These are phyloP conservation scores for Drosophila bocqueti DNA, from an alignment of 1,140 invertebrate genomes.

Conservation along the genomic window DNA sequence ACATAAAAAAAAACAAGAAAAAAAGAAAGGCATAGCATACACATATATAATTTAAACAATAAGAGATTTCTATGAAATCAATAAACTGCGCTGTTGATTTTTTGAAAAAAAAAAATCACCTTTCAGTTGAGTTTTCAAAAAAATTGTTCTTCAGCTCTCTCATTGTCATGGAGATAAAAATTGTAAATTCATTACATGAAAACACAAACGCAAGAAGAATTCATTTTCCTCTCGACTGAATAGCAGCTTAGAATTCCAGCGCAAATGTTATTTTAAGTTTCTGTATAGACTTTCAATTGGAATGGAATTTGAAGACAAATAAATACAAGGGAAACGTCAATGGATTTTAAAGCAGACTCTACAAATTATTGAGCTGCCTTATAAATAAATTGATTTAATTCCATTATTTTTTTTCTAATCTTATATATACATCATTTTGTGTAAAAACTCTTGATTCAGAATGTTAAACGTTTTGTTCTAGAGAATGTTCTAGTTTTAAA, in stretches of 20 bases:
- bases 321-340: not conserved
- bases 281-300: slow-evolving; percentile 10
- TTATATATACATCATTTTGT: not conserved
- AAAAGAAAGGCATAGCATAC: not conserved
- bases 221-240: slow-evolving; percentile 13
- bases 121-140: not conserved
- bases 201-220: slow-evolving; percentile 3
- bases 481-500: rapidly evolving
- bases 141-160: not conserved
- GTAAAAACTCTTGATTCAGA: too few species aligned
- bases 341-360: not conserved
- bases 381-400: not conserved
- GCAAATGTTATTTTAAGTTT: slow-evolving; percentile 22
- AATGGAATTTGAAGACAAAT: slow-evolving; percentile 2
- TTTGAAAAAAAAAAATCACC: not conserved
- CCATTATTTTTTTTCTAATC: too few species aligned
- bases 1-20: not conserved
- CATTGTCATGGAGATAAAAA: slow-evolving; percentile 5
- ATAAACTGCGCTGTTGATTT: slow-evolving; percentile 15
- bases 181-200: slow-evolving; percentile 21
- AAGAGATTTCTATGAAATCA: not conserved
- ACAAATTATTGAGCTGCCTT: not conserved
- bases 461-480: not conserved
- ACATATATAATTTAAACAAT: slow-evolving; percentile 3
- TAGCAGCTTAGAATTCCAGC: slow-evolving; percentile 7